phyloP scores from a whole-genome alignment of 2,113 vertebrate species.

The Dasyurus viverrinus region DNA sequence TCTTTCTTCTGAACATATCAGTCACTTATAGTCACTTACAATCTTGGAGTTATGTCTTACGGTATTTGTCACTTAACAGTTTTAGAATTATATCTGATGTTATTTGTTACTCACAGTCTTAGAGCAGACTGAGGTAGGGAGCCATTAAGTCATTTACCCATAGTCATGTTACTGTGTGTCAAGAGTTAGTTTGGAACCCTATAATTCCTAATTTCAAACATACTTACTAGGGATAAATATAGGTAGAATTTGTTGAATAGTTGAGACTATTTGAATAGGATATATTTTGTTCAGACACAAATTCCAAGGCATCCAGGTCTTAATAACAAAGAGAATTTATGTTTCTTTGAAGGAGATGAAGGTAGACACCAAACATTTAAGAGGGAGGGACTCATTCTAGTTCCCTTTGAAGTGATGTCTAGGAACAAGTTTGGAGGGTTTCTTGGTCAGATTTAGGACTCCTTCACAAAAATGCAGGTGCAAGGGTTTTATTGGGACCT shows the following conservation, averaged over 20 bases:
- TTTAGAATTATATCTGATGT: too few species aligned
- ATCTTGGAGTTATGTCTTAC: background rate
- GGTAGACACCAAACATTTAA: background rate
- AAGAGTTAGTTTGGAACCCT: background rate
- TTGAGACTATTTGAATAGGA: constrained; percentile 7
- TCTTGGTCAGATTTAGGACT: constrained; percentile 54
- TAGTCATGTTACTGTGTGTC: background rate
- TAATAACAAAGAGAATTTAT: constrained; percentile 34
- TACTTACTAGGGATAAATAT: background rate
- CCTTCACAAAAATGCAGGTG: constrained; percentile 68
- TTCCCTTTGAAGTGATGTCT: background rate
- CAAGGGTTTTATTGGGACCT: constrained; percentile 63
- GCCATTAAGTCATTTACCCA: background rate
- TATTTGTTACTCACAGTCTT: background rate
- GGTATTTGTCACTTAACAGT: too few species aligned
- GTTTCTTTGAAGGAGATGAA: constrained; percentile 6
- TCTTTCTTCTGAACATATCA: background rate
- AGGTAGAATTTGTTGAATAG: background rate
- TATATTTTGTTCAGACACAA: background rate
- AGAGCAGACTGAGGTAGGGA: background rate
- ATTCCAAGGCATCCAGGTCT: constrained; percentile 41
- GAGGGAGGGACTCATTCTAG: background rate
- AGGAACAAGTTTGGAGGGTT: background rate
- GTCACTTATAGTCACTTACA: background rate
- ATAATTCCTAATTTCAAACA: background rate